Base-by-base conservation (phyloP, 30 jellyfish, hydroid and myxozoan species). In the Aurelia coerulea region DNA sequence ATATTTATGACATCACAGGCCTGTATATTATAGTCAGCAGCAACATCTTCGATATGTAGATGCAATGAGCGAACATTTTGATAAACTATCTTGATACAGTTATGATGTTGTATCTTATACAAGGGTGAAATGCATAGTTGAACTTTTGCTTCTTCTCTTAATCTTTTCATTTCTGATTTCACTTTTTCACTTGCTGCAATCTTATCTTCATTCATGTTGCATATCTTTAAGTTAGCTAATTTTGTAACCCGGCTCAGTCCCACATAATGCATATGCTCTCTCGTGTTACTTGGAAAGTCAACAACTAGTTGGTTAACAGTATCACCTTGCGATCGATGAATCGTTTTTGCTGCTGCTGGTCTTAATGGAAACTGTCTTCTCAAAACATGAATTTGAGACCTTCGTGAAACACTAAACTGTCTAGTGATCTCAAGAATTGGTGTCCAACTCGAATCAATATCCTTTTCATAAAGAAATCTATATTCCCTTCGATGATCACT, bases 311-410 rank as follows among this genome's bases (percentile, higher is more conserved):
- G 19, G 8, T 66, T 2, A 2, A 81, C 11, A 0, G 91, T 81
- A 11, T 81, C 84, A 78, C 89, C 81, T 78, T 78, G 89, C 12
- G 65, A 78, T 41, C 89, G 14, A 33, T 62, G 89, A 33, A 78
- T 62, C 16, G 89, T 78, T 62, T 78, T 78, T 56, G 79, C 89
- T 3, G 89, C 62, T 29, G 78, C 89, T 78, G 11, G 81, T 50
- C 89, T 50, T 10, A 78, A 62, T 18, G 89, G 89, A 78, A 78
- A 78, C 68, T 78, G 89, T 6, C 79, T 39, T 39, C 50, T 39
- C 50, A 39, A 39, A 39, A 39, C 50, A 39, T 39, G 50, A 39
- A 39, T 51, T 0, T 2, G 50, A 39, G 50, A 39, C 50, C 50
- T 39, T 39, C 7, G 50, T 39, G 50, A 39, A 39, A 39, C 75